phyloP scores from a whole-genome alignment of 2,888 invertebrate genomes.

The Gerris lacustris region DNA sequence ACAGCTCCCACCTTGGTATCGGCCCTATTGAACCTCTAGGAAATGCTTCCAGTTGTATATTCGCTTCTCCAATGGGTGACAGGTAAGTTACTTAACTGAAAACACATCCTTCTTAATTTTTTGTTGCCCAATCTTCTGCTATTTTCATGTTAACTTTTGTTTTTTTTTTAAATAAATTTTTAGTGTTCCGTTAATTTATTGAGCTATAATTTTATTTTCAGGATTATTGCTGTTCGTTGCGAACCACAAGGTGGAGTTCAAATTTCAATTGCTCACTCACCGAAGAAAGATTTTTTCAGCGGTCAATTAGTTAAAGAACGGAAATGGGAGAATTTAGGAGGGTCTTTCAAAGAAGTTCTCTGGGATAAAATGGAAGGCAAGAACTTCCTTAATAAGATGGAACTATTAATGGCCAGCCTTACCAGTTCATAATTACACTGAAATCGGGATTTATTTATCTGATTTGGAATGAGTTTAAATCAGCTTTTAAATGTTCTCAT shows the following conservation, averaged over 20 bases:
- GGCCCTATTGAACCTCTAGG: conserved; percentile 85
- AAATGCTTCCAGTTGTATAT: conserved; percentile 80
- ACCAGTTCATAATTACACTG: conserved; percentile 48
- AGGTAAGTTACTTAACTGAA: conserved; percentile 37
- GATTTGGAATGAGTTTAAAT: too few relatives aligned
- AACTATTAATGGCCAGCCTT: conserved; percentile 82
- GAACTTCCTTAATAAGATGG: conserved; percentile 92
- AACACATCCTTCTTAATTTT: not conserved
- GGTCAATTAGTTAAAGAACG: conserved; percentile 77
- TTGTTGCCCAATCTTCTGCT: too few relatives aligned
- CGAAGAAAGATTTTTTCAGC: conserved; percentile 75
- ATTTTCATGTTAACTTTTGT: too few relatives aligned
- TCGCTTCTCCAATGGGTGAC: conserved; percentile 79
- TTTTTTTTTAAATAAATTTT: too few relatives aligned
- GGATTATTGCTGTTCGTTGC: conserved; percentile 76
- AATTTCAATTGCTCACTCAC: conserved; percentile 79
- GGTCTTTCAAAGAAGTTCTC: conserved; percentile 77
- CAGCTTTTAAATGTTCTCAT: too few relatives aligned
- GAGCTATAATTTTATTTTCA: conserved; percentile 16
- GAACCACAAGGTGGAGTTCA: conserved; percentile 79
- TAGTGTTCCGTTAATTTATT: too few relatives aligned
- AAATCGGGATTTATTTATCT: too few relatives aligned
- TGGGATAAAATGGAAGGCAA: conserved; percentile 92
- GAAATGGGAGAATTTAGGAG: conserved; percentile 90
- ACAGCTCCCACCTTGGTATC: conserved; percentile 74